Conservation (phyloP, 2,888 invertebrate species). For the Stenodema calcarata region DNA sequence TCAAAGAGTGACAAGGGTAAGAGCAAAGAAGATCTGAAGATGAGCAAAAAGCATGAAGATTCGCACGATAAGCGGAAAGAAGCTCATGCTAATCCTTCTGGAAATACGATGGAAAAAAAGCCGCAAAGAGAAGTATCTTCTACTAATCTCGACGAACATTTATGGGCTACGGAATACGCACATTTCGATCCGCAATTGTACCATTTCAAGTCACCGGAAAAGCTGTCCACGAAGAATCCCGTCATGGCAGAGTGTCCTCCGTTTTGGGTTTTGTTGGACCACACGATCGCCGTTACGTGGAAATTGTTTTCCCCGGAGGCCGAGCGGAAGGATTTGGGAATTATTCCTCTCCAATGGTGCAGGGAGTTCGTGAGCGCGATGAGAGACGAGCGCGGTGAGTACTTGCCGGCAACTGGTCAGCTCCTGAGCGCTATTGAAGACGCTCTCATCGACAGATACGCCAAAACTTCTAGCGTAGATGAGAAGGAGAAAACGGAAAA, state of each 20-base stretch:
- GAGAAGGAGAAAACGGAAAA: not conserved
- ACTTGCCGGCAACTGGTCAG: not conserved
- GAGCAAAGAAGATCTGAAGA: not conserved
- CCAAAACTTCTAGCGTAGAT: not conserved
- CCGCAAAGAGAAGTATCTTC: not conserved
- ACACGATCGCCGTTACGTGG: slow-evolving; percentile 49
- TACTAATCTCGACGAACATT: not conserved
- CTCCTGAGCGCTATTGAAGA: slow-evolving; percentile 33
- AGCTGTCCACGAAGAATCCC: slow-evolving; percentile 31
- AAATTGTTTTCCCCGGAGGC: slow-evolving; percentile 20
- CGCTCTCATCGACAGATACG: slow-evolving; percentile 34
- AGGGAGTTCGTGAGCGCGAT: slow-evolving; percentile 46
- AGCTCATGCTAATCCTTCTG: slow-evolving; percentile 6
- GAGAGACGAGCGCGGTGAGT: slow-evolving; percentile 45
- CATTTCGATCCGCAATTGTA: slow-evolving; percentile 46
- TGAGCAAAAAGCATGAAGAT: not conserved
- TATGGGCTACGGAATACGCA: not conserved
- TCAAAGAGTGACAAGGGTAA: not conserved
- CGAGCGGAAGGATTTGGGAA: slow-evolving; percentile 27
- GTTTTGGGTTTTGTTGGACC: slow-evolving; percentile 50
- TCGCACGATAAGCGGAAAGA: not conserved
- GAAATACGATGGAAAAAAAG: not conserved
- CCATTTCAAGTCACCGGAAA: slow-evolving; percentile 41
- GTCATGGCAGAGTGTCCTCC: slow-evolving; percentile 47
- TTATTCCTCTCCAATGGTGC: slow-evolving; percentile 47